These are phyloP conservation scores for Chionodraco myersi DNA, from an alignment of 2,113 vertebrate genomes.

Conservation along the genomic window DNA sequence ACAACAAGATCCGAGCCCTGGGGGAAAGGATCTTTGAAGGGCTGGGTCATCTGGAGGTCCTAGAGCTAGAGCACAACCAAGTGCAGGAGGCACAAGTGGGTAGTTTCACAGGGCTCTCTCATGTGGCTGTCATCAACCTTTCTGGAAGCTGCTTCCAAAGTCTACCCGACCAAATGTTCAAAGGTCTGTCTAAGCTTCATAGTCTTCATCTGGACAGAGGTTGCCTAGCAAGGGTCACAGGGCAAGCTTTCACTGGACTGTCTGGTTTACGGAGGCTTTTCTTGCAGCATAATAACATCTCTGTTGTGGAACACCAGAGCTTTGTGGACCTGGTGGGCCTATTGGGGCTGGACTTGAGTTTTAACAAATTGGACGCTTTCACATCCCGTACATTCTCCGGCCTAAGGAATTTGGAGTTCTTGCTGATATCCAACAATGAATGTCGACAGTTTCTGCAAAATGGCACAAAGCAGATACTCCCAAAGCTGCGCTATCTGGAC, in stretches of 20 bases:
- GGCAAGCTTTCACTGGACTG: conserved; percentile 87
- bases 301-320: conserved; percentile 86
- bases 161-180: conserved; percentile 89
- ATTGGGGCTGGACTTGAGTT: conserved; percentile 90
- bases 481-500: conserved; percentile 88
- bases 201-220: conserved; percentile 94
- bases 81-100: conserved; percentile 88
- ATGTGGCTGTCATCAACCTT: conserved; percentile 92
- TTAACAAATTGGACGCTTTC: conserved; percentile 87
- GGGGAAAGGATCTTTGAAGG: conserved; percentile 90
- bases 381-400: conserved; percentile 84
- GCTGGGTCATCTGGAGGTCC: conserved; percentile 90
- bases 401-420: conserved; percentile 90
- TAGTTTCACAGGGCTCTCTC: conserved; percentile 88
- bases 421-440: conserved; percentile 90
- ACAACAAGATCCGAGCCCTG: conserved; percentile 89
- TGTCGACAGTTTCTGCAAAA: conserved; percentile 82
- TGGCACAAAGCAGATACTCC: conserved; percentile 79
- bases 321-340: conserved; percentile 88
- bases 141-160: conserved; percentile 90
- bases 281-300: conserved; percentile 88
- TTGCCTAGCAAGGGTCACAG: conserved; percentile 86
- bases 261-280: conserved; percentile 91
- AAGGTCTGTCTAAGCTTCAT: conserved; percentile 89
- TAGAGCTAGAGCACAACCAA: conserved; percentile 92